Evolutionary conservation across 2,888 invertebrate species (phyloP).

Genomic region (Nephrotoma appendiculata): DNA sequence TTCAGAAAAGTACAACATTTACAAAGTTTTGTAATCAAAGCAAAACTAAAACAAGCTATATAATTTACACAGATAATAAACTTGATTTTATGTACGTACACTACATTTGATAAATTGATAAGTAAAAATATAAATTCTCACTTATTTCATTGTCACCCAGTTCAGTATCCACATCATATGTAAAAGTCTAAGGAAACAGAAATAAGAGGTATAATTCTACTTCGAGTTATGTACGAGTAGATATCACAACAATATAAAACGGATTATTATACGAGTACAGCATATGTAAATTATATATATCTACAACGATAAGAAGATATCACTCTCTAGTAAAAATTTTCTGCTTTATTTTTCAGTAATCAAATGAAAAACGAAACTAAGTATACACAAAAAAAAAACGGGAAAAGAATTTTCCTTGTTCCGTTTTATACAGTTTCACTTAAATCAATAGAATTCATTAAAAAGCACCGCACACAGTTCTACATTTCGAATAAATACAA

Average conservation of each 20-base stretch:
- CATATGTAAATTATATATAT: neutral
- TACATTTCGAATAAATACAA: neutral
- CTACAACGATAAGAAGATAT: neutral
- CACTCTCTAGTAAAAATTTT: neutral
- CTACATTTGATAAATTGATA: neutral
- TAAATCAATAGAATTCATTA: neutral
- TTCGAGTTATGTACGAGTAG: neutral
- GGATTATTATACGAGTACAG: neutral
- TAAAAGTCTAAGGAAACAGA: neutral
- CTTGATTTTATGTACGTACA: neutral
- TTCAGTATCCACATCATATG: neutral
- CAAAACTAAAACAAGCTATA: neutral
- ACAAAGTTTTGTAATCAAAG: neutral
- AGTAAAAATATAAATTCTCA: neutral
- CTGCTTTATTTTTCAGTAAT: neutral
- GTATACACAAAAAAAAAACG: neutral
- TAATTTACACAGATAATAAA: neutral
- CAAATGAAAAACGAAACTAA: neutral
- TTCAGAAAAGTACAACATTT: neutral
- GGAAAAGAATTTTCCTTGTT: no score
- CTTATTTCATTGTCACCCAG: neutral
- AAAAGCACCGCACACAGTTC: neutral
- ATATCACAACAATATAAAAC: neutral
- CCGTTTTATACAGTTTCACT: neutral
- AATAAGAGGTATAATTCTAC: neutral